phyloP scores from a whole-genome alignment of 2,888 invertebrate species.

The Protodeltote pygarga region DNA sequence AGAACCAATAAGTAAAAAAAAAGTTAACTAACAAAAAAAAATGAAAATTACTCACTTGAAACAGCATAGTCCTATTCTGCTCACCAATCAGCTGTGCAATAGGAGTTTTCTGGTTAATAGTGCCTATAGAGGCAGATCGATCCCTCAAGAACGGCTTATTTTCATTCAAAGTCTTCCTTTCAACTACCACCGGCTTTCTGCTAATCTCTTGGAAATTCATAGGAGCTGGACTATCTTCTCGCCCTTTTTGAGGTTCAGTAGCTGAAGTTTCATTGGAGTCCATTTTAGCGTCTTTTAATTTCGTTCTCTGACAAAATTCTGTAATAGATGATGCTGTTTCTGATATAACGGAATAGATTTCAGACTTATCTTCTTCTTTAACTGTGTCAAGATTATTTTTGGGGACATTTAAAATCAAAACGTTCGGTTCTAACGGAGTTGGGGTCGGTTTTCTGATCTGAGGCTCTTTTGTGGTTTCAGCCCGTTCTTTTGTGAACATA shows the following conservation, averaged over 20 bases:
- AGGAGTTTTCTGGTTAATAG: constrained; percentile 81
- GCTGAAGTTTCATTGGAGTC: constrained; percentile 25
- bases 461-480: constrained; percentile 57
- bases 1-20: too few species aligned
- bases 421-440: constrained; percentile 66
- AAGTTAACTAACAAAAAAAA: not conserved
- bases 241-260: constrained; percentile 18
- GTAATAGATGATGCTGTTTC: constrained; percentile 69
- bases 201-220: constrained; percentile 69
- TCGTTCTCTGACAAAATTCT: constrained; percentile 55
- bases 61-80: constrained; percentile 97
- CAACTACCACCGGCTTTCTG: constrained; percentile 53
- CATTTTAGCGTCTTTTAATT: constrained; percentile 23
- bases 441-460: constrained; percentile 59
- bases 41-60: constrained; percentile 88
- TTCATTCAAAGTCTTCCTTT: constrained; percentile 62
- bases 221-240: constrained; percentile 42
- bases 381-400: constrained; percentile 77
- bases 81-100: constrained; percentile 86
- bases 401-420: constrained; percentile 64
- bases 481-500: constrained; percentile 78
- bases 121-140: constrained; percentile 88
- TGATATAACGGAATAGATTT: constrained; percentile 61
- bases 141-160: constrained; percentile 83
- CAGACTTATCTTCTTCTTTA: constrained; percentile 74